phyloP scores from a whole-genome alignment of 2,113 vertebrate species.

The Chinchilla lanigera region DNA sequence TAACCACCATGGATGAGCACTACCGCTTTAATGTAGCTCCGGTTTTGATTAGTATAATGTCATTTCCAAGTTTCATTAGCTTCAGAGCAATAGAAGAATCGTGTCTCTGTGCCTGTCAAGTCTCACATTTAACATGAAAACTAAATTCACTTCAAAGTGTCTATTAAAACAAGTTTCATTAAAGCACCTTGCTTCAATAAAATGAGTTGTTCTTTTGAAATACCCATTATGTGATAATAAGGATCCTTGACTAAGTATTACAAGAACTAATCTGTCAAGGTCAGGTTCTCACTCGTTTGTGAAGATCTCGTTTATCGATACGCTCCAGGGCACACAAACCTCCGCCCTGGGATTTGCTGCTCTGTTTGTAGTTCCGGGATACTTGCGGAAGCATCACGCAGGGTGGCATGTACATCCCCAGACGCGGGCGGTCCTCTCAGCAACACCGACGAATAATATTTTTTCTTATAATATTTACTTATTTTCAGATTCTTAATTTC shows the following conservation, averaged over 20 bases:
- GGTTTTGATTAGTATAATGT: conserved; percentile 72
- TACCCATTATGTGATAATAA: neutral
- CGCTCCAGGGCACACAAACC: neutral
- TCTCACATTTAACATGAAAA: conserved; percentile 67
- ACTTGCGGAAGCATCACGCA: neutral
- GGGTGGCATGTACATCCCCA: neutral
- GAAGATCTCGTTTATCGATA: neutral
- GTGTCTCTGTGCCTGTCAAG: conserved; percentile 62
- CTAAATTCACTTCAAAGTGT: conserved; percentile 75
- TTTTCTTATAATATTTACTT: neutral
- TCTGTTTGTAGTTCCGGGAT: neutral
- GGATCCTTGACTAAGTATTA: conserved; percentile 2
- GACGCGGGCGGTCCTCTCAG: neutral
- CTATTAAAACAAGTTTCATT: conserved; percentile 65
- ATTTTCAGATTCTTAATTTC: conserved; percentile 6
- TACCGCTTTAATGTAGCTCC: conserved; percentile 60
- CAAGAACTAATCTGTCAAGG: conserved; percentile 1
- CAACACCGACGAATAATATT: neutral
- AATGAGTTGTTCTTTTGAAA: conserved; percentile 2
- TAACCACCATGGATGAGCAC: conserved; percentile 33
- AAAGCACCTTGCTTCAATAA: conserved; percentile 53
- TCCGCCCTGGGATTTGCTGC: neutral
- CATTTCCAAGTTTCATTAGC: conserved; percentile 68
- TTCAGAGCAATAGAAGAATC: conserved; percentile 43
- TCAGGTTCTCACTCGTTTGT: conserved; percentile 39